phyloP scores from a whole-genome alignment of 2,797 vertebrate species.

The Acridotheres tristis region DNA sequence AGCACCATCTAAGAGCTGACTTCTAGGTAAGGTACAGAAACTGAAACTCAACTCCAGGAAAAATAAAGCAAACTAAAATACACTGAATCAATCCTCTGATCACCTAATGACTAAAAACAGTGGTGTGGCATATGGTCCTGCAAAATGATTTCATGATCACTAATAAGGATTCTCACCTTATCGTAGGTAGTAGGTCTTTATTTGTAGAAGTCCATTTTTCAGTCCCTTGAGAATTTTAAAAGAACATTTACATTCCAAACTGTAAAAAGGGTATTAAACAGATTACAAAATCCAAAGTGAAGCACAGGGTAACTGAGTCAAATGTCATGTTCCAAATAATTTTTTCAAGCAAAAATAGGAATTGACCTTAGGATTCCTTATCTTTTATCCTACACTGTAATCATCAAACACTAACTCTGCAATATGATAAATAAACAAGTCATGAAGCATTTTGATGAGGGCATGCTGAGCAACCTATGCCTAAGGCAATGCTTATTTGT shows the following conservation, averaged over 20 bases:
- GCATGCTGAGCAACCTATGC: not conserved
- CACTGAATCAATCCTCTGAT: not conserved
- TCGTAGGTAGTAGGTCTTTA: not conserved
- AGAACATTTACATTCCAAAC: not conserved
- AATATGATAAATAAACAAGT: not conserved
- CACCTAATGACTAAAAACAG: not conserved
- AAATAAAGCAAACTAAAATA: not conserved
- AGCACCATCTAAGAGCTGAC: not conserved
- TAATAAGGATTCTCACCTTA: not conserved
- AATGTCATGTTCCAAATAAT: not conserved
- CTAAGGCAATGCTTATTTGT: not conserved
- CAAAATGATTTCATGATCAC: not conserved
- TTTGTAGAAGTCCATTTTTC: not conserved
- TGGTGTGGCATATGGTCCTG: not conserved
- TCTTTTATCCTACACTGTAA: not conserved
- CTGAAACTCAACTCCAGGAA: not conserved
- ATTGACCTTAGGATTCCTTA: not conserved
- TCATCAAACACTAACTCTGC: not conserved
- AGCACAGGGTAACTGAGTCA: not conserved
- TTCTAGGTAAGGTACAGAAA: not conserved
- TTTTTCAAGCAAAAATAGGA: not conserved
- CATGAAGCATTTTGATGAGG: not conserved
- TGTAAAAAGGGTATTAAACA: not conserved
- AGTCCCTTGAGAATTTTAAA: not conserved
- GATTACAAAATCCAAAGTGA: not conserved